phyloP scores from a whole-genome alignment of 2,888 invertebrate species.

The Phania funesta region DNA sequence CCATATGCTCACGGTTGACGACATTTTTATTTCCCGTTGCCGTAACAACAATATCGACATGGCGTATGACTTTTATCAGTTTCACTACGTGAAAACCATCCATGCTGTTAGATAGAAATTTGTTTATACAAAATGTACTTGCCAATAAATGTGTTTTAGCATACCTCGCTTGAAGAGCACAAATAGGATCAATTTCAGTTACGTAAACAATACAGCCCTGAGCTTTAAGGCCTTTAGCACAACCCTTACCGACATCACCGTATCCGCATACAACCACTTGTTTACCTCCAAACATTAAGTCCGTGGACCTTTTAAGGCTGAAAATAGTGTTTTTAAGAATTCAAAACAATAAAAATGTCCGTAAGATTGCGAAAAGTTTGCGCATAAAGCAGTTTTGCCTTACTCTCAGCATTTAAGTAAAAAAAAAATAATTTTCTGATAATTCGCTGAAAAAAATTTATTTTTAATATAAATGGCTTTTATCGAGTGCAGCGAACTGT shows the following conservation, averaged over 20 bases:
- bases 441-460: too few species aligned
- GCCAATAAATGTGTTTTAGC: neutral
- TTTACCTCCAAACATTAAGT: slow-evolving; percentile 98
- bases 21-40: slow-evolving; percentile 98
- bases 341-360: neutral
- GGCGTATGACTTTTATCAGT: slow-evolving; percentile 92
- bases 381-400: too few species aligned
- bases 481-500: too few species aligned
- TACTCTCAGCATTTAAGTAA: too few species aligned
- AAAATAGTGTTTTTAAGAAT: slow-evolving; percentile 24
- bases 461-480: too few species aligned
- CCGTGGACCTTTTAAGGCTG: slow-evolving; percentile 82
- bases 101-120: slow-evolving; percentile 82
- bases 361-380: too few species aligned
- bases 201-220: slow-evolving; percentile 91
- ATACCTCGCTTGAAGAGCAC: slow-evolving; percentile 95
- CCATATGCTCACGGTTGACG: slow-evolving; percentile 95
- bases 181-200: slow-evolving; percentile 98
- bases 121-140: neutral
- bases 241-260: slow-evolving; percentile 98
- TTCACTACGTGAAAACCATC: slow-evolving; percentile 97
- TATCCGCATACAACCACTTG: slow-evolving; percentile 97
- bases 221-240: slow-evolving; percentile 95
- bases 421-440: too few species aligned
- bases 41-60: slow-evolving; percentile 96